A percentile compares a stretch with the other conserved stretches of the same genome.
These are phyloP conservation scores for Elysia chlorotica DNA, from an alignment of 1,140 invertebrate species.

Conservation along the genomic window DNA sequence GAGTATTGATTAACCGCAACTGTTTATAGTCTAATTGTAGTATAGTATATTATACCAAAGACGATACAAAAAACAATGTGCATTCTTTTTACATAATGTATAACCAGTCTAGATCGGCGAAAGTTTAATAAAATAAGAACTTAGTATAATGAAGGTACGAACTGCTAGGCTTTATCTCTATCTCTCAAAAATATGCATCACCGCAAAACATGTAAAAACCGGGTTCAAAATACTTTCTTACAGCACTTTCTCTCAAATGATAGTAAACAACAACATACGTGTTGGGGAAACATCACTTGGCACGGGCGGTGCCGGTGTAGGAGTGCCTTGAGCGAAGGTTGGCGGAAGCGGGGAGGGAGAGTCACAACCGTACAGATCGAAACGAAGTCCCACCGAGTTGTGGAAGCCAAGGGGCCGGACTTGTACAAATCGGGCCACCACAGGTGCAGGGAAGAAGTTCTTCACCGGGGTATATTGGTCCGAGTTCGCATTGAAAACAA, in stretches of 20 bases:
- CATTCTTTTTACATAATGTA: no score
- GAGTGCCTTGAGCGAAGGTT: conserved; percentile 14
- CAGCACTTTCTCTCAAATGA: not conserved
- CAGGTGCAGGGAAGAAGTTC: conserved; percentile 36
- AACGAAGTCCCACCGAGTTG: conserved; percentile 39
- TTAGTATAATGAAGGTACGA: no score
- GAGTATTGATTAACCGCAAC: no score
- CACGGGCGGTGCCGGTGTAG: conserved; percentile 5
- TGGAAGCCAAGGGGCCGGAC: conserved; percentile 46
- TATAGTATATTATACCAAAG: no score
- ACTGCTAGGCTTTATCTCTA: no score
- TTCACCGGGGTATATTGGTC: conserved; percentile 42
- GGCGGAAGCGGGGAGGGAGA: conserved; percentile 34
- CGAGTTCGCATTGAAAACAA: conserved; percentile 40
- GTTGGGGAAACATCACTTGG: not conserved
- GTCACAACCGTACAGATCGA: conserved; percentile 46
- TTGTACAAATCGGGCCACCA: conserved; percentile 42
- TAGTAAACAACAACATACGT: no score
- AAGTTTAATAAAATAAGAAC: no score
- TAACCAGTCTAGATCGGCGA: no score
- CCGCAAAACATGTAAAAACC: not conserved
- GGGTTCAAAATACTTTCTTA: not conserved
- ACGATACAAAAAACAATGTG: no score
- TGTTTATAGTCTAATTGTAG: no score
- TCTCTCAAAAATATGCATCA: not conserved